Evolutionary conservation across 2,888 invertebrate genomes (phyloP).

Genomic region (Cheilosia impressa): DNA sequence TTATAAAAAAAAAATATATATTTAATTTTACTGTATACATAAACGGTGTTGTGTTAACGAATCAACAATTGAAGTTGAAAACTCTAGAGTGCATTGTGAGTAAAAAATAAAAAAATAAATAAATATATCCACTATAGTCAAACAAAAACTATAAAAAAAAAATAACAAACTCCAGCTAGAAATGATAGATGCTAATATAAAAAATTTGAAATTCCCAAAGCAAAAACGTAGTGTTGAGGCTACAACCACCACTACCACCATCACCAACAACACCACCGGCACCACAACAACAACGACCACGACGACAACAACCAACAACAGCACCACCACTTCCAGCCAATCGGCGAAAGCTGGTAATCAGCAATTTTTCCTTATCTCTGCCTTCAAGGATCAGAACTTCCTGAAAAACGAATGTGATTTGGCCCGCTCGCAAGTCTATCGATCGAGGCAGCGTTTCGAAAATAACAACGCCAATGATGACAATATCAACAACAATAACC

Average conservation of each 20-base stretch:
- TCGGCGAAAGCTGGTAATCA: conserved; percentile 80
- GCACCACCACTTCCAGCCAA: conserved; percentile 34
- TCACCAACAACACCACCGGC: conserved; percentile 42
- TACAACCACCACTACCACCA: conserved; percentile 68
- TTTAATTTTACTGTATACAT: conserved; percentile 67
- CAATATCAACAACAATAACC: conserved; percentile 40
- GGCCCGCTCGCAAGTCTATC: conserved; percentile 81
- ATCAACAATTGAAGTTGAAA: conserved; percentile 32
- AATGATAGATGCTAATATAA: conserved; percentile 75
- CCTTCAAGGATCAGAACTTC: conserved; percentile 82
- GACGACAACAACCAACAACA: conserved; percentile 36
- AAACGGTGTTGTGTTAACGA: conserved; percentile 68
- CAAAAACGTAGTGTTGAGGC: conserved; percentile 74
- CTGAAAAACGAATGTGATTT: conserved; percentile 82
- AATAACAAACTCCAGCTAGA: conserved; percentile 61
- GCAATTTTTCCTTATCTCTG: conserved; percentile 80
- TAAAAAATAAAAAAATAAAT: conserved; percentile 42
- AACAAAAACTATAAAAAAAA: conserved; percentile 41
- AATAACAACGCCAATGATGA: conserved; percentile 57
- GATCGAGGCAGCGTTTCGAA: conserved; percentile 52
- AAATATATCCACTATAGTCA: conserved; percentile 51
- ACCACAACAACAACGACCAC: conserved; percentile 26
- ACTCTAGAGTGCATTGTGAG: conserved; percentile 74
- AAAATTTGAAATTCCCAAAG: conserved; percentile 75
- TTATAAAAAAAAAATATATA: conserved; percentile 33